phyloP scores from a whole-genome alignment of 2,113 vertebrate genomes.

The Macrotis lagotis region DNA sequence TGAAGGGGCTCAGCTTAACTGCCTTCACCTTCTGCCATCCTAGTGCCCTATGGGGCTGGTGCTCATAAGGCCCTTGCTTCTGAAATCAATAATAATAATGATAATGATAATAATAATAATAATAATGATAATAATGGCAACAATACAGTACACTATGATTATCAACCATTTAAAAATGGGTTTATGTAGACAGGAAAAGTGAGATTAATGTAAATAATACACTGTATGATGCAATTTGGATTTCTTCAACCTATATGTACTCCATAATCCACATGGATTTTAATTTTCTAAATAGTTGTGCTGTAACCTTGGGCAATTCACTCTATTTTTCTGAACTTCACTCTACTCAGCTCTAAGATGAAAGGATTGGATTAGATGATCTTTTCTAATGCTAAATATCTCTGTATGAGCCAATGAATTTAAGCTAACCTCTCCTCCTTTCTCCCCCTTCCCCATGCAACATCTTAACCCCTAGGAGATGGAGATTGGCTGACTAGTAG shows the following conservation, averaged over 20 bases:
- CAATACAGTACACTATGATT: background rate
- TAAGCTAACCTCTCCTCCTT: background rate
- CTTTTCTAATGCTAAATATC: background rate
- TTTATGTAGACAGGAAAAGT: slow-evolving; percentile 59
- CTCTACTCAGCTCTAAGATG: background rate
- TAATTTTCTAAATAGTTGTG: background rate
- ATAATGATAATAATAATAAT: background rate
- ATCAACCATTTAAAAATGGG: slow-evolving; percentile 53
- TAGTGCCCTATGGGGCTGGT: background rate
- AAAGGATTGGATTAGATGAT: background rate
- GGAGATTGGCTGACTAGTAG: background rate
- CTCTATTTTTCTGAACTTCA: background rate
- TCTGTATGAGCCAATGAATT: background rate
- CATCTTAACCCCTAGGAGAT: background rate
- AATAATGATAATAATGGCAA: too few relatives aligned
- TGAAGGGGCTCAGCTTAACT: background rate
- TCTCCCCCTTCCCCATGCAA: background rate
- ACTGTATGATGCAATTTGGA: slow-evolving; percentile 57
- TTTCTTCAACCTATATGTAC: slow-evolving; percentile 52
- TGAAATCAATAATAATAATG: background rate
- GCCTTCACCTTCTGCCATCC: background rate
- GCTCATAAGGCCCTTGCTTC: background rate
- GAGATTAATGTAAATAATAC: slow-evolving; percentile 64
- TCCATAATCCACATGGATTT: slow-evolving; percentile 10
- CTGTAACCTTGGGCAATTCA: background rate